Conservation (phyloP, 2,888 invertebrate species). For the Metopia argyrocephala region DNA sequence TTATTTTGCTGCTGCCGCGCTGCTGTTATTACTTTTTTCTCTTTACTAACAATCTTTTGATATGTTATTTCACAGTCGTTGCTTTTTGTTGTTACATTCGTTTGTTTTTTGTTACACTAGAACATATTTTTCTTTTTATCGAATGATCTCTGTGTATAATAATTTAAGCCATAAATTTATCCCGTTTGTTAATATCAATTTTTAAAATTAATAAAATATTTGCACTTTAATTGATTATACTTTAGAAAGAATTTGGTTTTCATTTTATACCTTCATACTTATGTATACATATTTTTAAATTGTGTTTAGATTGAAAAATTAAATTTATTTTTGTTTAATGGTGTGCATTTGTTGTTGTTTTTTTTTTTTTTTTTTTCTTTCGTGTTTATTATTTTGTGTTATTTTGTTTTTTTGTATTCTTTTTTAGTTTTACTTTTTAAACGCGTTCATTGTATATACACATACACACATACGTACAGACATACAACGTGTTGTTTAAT, state of each 20-base stretch:
- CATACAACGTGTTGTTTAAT: constrained; percentile 12
- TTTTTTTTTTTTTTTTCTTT: constrained; percentile 42
- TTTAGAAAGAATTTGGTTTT: constrained; percentile 37
- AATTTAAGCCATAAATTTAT: neutral
- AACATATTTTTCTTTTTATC: constrained; percentile 6
- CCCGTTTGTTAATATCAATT: neutral
- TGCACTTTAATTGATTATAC: constrained; percentile 67
- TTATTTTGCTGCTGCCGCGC: neutral
- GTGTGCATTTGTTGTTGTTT: constrained; percentile 13
- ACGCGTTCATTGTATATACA: too few relatives aligned
- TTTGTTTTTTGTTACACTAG: constrained; percentile 35
- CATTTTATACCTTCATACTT: constrained; percentile 51
- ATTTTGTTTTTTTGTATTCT: constrained; percentile 14
- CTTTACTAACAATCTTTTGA: constrained; percentile 4
- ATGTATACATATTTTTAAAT: constrained; percentile 23
- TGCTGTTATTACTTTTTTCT: constrained; percentile 21
- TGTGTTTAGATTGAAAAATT: constrained; percentile 1
- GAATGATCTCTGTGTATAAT: neutral
- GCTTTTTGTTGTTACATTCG: constrained; percentile 1
- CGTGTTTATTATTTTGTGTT: constrained; percentile 29
- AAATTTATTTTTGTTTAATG: constrained; percentile 29
- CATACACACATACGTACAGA: too few relatives aligned
- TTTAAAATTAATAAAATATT: neutral
- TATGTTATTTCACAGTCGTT: constrained; percentile 34
- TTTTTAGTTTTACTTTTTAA: constrained; percentile 56